Evolutionary conservation across 2,888 invertebrate genomes (phyloP), one percentile per base, ranked within the genome.

Genomic region (Drosophila meridiana): DNA sequence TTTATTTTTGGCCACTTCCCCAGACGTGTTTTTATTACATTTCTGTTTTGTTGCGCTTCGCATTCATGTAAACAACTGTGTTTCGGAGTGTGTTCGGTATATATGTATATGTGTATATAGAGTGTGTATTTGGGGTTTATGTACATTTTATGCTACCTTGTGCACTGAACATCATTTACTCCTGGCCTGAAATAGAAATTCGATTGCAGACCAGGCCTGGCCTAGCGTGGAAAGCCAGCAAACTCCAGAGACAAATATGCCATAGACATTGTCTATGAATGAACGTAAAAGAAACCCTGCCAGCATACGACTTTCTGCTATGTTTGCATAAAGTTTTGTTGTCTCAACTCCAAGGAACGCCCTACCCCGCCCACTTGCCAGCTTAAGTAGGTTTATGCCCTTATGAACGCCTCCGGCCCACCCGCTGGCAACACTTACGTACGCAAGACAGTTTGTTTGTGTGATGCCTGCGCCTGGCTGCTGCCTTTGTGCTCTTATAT

Each of bases 291-390:
- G 50, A 48, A 60, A n/a, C 30, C 40, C 28, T 47, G 26, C 59
- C 58, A 40, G 50, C 58, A 42, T 42, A n/a, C 52, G 69, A 79
- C 79, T 79, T 89, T 65, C 59, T 84, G 82, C 82, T 78, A 69
- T 75, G 85, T 89, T 87, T 87, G 85, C 87, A 76, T 72, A 74
- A 80, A 80, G 72, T 82, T 78, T 75, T 68, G 57, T 47, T 47
- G 43, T 63, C 14, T 61, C 42, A 3, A 34, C 32, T n/a, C 50
- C 69, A 47, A 77, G 71, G 14, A 14, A 36, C 26, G 7, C 53
- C 53, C 36, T 36, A 1, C 52, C 56, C 8, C 40, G 28, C 9
- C 30, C 40, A 28, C 30, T 69, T 68, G 66, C 68, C 60, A 68
- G 8, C 34, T 45, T 34, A 64, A 81, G 73, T 76, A 62, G 56